A percentile compares a stretch with the other conserved stretches of the same genome.
phyloP scores from a whole-genome alignment of 2,113 vertebrate genomes.

The Maccullochella peelii region DNA sequence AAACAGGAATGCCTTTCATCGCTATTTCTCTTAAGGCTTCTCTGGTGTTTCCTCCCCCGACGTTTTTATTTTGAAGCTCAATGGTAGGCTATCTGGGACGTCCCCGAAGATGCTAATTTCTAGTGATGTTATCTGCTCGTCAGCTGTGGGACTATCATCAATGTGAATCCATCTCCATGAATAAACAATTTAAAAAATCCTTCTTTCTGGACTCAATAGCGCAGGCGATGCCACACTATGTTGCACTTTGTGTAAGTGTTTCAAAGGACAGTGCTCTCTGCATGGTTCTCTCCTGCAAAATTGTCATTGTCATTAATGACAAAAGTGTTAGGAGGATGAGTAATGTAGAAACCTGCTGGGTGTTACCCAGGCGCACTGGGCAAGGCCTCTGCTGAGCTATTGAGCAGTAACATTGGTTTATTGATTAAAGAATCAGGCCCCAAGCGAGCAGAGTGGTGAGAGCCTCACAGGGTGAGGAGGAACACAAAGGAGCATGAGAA shows the following conservation, averaged over 20 bases:
- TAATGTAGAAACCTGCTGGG: constrained; percentile 60
- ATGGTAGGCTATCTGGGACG: constrained; percentile 16
- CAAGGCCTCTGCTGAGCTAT: constrained; percentile 43
- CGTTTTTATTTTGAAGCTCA: constrained; percentile 52
- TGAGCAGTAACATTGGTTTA: constrained; percentile 60
- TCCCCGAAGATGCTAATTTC: constrained; percentile 43
- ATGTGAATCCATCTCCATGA: constrained; percentile 60
- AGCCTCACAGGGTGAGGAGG: constrained; percentile 1
- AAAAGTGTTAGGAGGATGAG: constrained; percentile 46
- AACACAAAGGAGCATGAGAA: constrained; percentile 30
- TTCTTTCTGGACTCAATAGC: constrained; percentile 10
- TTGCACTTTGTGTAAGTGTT: constrained; percentile 10
- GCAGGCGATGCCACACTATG: neutral
- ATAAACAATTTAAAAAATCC: constrained; percentile 58
- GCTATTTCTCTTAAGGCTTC: constrained; percentile 30
- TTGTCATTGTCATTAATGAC: constrained; percentile 47
- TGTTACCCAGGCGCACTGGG: constrained; percentile 21
- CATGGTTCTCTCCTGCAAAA: constrained; percentile 14
- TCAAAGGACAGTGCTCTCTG: neutral
- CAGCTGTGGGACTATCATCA: constrained; percentile 29
- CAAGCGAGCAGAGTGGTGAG: constrained; percentile 26
- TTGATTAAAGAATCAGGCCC: constrained; percentile 69
- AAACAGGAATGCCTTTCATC: constrained; percentile 48
- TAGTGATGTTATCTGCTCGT: constrained; percentile 36
- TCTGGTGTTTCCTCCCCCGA: neutral